Conservation (phyloP, 2,888 invertebrate species). For the Mylabris sibirica region DNA sequence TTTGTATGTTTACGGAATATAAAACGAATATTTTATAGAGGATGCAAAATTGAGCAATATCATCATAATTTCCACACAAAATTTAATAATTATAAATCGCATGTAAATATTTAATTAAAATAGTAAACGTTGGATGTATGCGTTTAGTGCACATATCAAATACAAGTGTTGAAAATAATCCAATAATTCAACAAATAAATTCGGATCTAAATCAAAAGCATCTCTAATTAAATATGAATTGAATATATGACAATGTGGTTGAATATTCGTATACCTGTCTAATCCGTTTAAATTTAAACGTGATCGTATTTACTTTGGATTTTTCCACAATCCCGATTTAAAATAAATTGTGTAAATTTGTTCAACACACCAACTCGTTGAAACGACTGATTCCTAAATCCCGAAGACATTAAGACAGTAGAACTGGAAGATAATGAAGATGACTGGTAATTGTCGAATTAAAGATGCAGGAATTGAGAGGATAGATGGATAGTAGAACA, state of each 20-base stretch:
- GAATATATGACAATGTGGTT: not conserved
- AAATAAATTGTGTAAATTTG: too few species aligned
- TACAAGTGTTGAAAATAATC: not conserved
- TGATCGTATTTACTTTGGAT: not conserved
- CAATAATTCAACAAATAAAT: constrained; percentile 4
- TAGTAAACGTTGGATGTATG: not conserved
- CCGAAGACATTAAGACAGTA: too few species aligned
- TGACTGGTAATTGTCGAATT: too few species aligned
- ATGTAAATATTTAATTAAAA: not conserved
- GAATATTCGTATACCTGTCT: not conserved
- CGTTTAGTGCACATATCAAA: not conserved
- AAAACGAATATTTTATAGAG: too few species aligned
- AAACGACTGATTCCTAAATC: too few species aligned
- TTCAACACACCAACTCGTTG: too few species aligned
- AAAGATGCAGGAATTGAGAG: too few species aligned
- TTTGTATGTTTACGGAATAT: too few species aligned
- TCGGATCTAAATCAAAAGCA: not conserved
- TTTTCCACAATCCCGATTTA: too few species aligned
- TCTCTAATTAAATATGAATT: not conserved
- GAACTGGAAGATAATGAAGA: too few species aligned
- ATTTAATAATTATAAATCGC: not conserved
- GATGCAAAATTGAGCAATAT: not conserved
- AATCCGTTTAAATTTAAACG: not conserved
- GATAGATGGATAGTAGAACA: too few species aligned
- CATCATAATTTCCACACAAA: not conserved